A percentile compares a stretch with the other conserved stretches of the same genome.
Evolutionary conservation across 2,113 vertebrate genomes (phyloP).

Genomic region (Brienomyrus longianalis): DNA sequence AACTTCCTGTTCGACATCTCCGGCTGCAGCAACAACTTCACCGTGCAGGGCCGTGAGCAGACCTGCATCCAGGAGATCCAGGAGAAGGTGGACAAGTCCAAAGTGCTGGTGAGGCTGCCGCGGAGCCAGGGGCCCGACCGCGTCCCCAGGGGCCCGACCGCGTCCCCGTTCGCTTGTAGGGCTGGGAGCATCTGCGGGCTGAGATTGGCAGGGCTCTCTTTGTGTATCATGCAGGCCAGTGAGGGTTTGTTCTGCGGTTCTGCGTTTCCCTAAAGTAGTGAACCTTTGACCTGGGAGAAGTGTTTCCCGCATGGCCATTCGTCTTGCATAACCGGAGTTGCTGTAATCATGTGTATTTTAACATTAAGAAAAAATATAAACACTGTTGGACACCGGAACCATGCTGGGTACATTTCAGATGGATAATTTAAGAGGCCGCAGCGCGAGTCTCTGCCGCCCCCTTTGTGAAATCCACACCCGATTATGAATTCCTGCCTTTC

Average conservation of each 20-base stretch:
- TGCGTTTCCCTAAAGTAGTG: neutral
- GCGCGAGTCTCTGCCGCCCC: neutral
- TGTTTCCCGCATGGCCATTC: neutral
- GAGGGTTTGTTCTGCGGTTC: neutral
- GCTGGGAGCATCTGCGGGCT: neutral
- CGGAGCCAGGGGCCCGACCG: neutral
- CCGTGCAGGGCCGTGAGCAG: conserved; percentile 83
- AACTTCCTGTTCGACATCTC: conserved; percentile 94
- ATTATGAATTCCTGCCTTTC: neutral
- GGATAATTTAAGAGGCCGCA: neutral
- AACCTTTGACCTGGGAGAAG: neutral
- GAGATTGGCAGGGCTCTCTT: neutral
- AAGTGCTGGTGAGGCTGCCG: conserved; percentile 79
- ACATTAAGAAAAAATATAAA: neutral
- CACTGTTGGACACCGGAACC: neutral
- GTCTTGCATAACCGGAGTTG: neutral
- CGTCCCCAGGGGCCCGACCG: neutral
- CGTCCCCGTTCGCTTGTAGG: too few relatives aligned
- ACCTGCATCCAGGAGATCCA: conserved; percentile 81
- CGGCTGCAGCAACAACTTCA: conserved; percentile 86
- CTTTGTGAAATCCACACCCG: neutral
- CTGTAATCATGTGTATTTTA: neutral
- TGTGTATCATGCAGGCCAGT: neutral
- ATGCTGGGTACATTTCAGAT: neutral
- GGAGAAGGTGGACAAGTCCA: conserved; percentile 83